Evolutionary conservation across 2,888 invertebrate genomes (phyloP), one percentile per base, ranked within the genome.

Genomic region (Chesias legatella): DNA sequence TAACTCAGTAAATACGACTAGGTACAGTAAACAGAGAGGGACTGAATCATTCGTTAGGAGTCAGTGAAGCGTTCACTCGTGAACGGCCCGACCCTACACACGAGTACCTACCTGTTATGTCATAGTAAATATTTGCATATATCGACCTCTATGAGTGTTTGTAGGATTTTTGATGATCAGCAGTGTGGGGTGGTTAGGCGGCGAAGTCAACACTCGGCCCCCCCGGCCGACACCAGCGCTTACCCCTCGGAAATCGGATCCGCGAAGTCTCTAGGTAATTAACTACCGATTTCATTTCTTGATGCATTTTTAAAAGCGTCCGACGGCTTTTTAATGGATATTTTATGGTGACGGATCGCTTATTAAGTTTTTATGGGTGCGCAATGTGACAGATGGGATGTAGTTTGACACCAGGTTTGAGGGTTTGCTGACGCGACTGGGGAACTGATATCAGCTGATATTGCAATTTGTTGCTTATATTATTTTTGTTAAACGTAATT

Each of bases 321-420:
- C 77, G 85, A 80, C 84, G 80, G 84, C 77, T 85, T 86, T 86
- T 83, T 85, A 88, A 86, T 88, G 84, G 80, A 71, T 83, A 83
- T 86, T 88, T 86, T 86, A 88, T 88, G 86, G 88, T 88, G 88
- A 88, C 86, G 74, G 81, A 88, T 86, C 80, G 78, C 79, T 86
- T 86, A 85, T 86, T 86, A 86, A 81, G 85, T 84, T 86, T 88
- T 85, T 84, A 85, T 83, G 77, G 77, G 67, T 58, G 63, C 63
- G 57, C 60, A 54, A 70, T 74, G 76, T 82, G 84, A 85, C 86
- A 86, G 88, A 88, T 86, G 86, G 72, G 84, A 67, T 81, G 84
- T 79, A 82, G 82, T 72, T 80, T 83, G 86, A 85, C 83, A 85
- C 84, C 84, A 81, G 81, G 78, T 74, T 75, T 77, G 81, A 74